Evolutionary conservation across 2,113 vertebrate species (phyloP).

Genomic region (Patagioenas fasciata): DNA sequence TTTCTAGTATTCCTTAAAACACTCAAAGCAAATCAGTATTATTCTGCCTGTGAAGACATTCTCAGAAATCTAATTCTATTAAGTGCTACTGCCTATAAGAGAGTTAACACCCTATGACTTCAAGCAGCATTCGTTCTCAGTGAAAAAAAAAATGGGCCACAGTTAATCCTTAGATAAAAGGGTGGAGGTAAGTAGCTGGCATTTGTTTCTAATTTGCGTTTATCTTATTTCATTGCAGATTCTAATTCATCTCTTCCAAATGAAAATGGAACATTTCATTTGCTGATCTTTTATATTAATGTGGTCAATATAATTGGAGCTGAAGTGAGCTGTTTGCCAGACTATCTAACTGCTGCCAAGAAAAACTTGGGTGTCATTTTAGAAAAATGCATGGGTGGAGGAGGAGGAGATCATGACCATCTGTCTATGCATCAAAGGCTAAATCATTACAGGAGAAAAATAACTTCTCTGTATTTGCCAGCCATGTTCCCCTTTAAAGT

Average conservation of each 20-base stretch:
- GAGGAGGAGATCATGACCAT: conserved; percentile 77
- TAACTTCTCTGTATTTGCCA: conserved; percentile 52
- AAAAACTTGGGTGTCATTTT: conserved; percentile 83
- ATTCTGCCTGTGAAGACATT: neutral
- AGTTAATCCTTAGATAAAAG: neutral
- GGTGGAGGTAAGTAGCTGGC: neutral
- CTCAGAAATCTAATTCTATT: neutral
- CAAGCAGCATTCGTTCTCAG: neutral
- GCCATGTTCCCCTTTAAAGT: conserved; percentile 6
- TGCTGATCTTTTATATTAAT: conserved; percentile 79
- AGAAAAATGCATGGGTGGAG: conserved; percentile 78
- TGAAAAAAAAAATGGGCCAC: neutral
- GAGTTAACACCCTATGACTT: neutral
- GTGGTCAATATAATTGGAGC: conserved; percentile 79
- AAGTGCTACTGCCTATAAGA: neutral
- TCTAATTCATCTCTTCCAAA: conserved; percentile 71
- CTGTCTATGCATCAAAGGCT: conserved; percentile 72
- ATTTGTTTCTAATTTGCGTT: conserved; percentile 64
- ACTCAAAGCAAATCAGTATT: neutral
- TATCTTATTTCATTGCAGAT: conserved; percentile 69
- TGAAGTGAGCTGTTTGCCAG: conserved; percentile 78
- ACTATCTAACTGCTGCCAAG: conserved; percentile 79
- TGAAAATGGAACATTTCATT: conserved; percentile 76
- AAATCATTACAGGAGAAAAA: conserved; percentile 51
- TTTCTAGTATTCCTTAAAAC: conserved; percentile 18